A percentile compares a stretch with the other conserved stretches of the same genome.
Evolutionary conservation across 1,140 invertebrate genomes (phyloP).

Genomic region (Copidosoma floridanum): DNA sequence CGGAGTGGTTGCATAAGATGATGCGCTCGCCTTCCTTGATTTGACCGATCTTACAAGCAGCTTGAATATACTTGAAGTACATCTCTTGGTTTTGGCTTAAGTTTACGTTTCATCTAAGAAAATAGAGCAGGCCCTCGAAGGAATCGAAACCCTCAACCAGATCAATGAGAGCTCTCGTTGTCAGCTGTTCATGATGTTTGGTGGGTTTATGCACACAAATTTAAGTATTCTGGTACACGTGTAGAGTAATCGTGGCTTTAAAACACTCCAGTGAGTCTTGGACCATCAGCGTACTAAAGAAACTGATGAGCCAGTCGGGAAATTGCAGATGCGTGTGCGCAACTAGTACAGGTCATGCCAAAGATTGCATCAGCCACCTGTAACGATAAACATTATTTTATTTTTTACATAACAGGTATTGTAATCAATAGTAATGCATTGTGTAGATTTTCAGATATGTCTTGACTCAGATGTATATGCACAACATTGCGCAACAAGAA

Average conservation of each 20-base stretch:
- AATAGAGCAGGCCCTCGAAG: constrained; percentile 98
- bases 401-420: too few relatives aligned
- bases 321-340: constrained; percentile 96
- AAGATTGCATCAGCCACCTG: constrained; percentile 96
- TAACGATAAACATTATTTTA: constrained; percentile 51
- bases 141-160: constrained; percentile 99
- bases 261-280: constrained; percentile 98
- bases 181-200: constrained; percentile 98
- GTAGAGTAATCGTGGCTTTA: constrained; percentile 95
- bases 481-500: constrained; percentile 95
- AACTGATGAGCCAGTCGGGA: constrained; percentile 97
- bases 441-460: constrained; percentile 56
- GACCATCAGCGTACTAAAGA: constrained; percentile 96
- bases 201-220: constrained; percentile 97
- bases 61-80: constrained; percentile 99
- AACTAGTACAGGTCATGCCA: constrained; percentile 97
- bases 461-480: constrained; percentile 95
- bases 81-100: constrained; percentile 99
- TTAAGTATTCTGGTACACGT: constrained; percentile 97
- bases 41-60: constrained; percentile 88
- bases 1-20: constrained; percentile 99
- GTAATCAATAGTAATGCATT: constrained; percentile 69
- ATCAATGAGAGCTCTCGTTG: constrained; percentile 95
- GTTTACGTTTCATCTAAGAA: constrained; percentile 98
- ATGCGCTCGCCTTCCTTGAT: constrained; percentile 99